Base-by-base conservation (phyloP, 2,113 vertebrate genomes). In the Entomyzon cyanotis region DNA sequence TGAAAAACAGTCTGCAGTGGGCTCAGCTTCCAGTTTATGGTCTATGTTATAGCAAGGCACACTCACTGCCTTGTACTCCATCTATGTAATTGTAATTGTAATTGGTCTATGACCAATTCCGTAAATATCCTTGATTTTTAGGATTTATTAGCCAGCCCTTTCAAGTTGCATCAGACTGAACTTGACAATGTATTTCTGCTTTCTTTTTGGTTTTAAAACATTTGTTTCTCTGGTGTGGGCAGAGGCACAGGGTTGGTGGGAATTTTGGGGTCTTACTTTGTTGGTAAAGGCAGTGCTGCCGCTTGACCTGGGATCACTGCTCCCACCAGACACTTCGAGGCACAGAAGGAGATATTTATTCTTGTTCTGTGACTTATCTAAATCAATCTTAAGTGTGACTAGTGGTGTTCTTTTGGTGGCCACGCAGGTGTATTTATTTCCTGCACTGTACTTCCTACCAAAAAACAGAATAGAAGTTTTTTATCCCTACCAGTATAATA, bases 121-220 rank as follows among this genome's bases (percentile, higher is more conserved):
- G 39, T 94, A 92, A 97, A 96, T 96, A 92, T 47, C 60, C 92
- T 95, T 80, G 73, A 86, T 96, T 97, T 95, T 94, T 78, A 90
- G 84, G 81, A 91, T 95, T 95, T 96, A 58, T 95, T 85, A 79
- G 63, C 90, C 80, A 91, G 89, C 81, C 69, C 46, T 94, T 96
- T 93, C 93, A 80, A 95, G 92, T 75, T 71, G 80, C 93, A 93
- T 96, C 90, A 87, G 52, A 63, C 68, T 75, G 47, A 95, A 97
- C 73, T 93, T 87, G 63, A 82, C 96, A 65, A 68, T 92, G 77
- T 79, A 90, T 94, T 93, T 97, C 73, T 1, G 5, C 89, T 96
- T 98, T 71, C 93, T 94, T 96, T 96, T 95, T 77, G 64, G 49
- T 62, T 96, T 97, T 91, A 95, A 39, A 94, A 93, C 11, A 94